Evolutionary conservation across 2,797 vertebrate genomes (phyloP), one percentile per base, ranked within the genome.

Genomic region (Catostomus latipinnis): DNA sequence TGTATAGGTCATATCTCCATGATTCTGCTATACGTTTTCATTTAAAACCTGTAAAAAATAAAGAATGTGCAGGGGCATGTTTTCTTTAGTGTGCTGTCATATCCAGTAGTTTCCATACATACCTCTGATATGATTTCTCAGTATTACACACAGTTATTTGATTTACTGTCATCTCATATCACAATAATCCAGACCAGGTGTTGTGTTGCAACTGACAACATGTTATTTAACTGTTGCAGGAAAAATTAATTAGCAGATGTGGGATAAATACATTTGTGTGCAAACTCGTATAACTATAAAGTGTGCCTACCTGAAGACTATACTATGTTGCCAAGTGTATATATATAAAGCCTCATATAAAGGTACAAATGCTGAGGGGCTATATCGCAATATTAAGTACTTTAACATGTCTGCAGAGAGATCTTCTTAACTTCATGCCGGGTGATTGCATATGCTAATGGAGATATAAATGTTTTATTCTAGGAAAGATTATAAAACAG

Each of bases 131-230:
- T 77, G 18, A 70, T 53, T 78, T 22, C 22, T 48, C 16, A 22
- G 14, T 63, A 76, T 49, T 60, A 13, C 49, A 58, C 34, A 68
- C 43, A 58, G 34, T 53, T 69, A 5, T 61, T 58, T 73, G 57
- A 76, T 70, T 58, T 70, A 70, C 53, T 69, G 22, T 53, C 22
- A 74, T 45, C 61, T 78, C 57, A 62, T 4, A 81, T 71, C 18
- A 74, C 52, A 81, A 49, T 66, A 76, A 76, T 70, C 75, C 56
- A 67, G n/a, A 58, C 71, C 76, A 73, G 70, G 81, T 54, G 62
- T 53, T 78, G 18, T 54, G 54, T 74, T 68, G 34, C 43, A 68
- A 22, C 18, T 65, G 65, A 52, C 13, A 61, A 7, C 52, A 9
- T 48, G 48, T 81, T 61, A 75, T 70, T 57, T 60, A 18, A 18